Conservation (phyloP, 2,113 vertebrate genomes). For the Collichthys lucidus region DNA sequence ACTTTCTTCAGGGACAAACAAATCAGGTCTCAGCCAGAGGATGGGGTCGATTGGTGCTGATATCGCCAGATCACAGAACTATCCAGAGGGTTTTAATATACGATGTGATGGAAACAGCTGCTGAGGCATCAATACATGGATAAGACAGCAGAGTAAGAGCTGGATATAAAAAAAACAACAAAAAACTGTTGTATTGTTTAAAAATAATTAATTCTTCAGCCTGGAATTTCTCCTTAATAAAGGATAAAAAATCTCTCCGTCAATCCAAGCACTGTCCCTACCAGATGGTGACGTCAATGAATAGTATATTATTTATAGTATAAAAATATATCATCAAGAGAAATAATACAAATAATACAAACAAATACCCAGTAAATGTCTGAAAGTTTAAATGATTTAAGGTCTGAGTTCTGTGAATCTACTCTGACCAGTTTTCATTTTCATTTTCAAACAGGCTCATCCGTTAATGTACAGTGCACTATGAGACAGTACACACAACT, state of each 20-base stretch:
- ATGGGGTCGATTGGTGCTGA: slow-evolving; percentile 18
- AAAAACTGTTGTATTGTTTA: background rate
- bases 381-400: background rate
- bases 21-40: background rate
- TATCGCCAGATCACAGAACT: slow-evolving; percentile 1
- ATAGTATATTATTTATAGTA: too few relatives aligned
- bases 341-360: too few relatives aligned
- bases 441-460: background rate
- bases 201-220: background rate
- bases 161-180: too few relatives aligned
- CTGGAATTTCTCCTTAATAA: too few relatives aligned
- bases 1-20: too few relatives aligned
- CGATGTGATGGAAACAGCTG: background rate
- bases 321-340: too few relatives aligned
- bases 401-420: background rate
- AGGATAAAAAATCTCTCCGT: too few relatives aligned
- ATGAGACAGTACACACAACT: background rate
- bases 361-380: background rate
- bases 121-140: too few relatives aligned
- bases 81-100: background rate
- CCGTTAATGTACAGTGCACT: background rate
- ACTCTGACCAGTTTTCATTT: background rate
- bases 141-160: background rate
- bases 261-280: too few relatives aligned
- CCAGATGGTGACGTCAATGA: too few relatives aligned